A percentile compares a stretch with the other conserved stretches of the same genome.
Conservation (phyloP, 23 tunicate genomes). For the Ascidia mentula region DNA sequence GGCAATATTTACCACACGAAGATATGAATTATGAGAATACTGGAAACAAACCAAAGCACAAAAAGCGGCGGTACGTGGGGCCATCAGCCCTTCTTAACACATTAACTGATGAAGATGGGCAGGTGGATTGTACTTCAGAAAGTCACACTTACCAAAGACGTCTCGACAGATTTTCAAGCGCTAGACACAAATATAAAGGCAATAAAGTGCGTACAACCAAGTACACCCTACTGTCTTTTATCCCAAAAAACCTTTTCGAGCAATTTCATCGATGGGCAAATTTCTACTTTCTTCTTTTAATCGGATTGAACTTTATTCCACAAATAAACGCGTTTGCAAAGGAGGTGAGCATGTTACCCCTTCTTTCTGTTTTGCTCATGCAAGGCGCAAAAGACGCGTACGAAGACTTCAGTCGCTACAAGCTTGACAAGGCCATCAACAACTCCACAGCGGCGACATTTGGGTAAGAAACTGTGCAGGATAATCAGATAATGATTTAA, state of each 20-base stretch:
- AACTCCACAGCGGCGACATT: not conserved
- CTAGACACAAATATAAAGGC: not conserved
- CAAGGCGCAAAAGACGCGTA: constrained; percentile 79
- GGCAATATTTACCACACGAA: no score
- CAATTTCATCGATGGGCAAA: constrained; percentile 97
- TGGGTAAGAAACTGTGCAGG: no score
- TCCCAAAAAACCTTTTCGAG: constrained; percentile 79
- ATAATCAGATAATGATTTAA: no score
- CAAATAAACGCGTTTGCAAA: constrained; percentile 69
- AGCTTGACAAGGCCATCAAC: constrained; percentile 59
- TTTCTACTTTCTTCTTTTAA: constrained; percentile 73
- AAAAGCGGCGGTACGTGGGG: not conserved
- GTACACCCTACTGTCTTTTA: constrained; percentile 78
- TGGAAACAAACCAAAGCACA: not conserved
- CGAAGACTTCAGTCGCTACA: constrained; percentile 60
- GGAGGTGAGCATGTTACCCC: constrained; percentile 71
- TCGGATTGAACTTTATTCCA: constrained; percentile 75
- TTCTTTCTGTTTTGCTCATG: constrained; percentile 54
- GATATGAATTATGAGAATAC: no score
- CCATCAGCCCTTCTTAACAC: not conserved
- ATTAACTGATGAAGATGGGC: not conserved
- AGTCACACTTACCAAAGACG: not conserved
- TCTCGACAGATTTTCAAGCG: not conserved
- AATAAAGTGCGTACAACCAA: constrained; percentile 88
- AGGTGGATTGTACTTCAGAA: not conserved